These are phyloP conservation scores for Paracanthobrama guichenoti DNA, from an alignment of 2,113 vertebrate genomes.

Conservation along the genomic window DNA sequence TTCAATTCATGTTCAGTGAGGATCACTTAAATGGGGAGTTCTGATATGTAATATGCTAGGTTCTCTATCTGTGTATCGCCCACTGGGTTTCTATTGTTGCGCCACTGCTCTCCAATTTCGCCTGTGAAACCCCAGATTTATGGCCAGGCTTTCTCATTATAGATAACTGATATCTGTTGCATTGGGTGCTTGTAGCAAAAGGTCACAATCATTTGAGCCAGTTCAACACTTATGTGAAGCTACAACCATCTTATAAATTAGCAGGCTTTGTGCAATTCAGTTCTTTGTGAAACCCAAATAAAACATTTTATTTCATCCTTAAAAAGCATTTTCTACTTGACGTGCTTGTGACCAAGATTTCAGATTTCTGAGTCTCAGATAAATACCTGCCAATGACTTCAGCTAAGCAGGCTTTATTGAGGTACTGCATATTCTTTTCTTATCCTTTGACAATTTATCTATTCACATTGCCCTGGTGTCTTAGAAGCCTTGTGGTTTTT, in stretches of 20 bases:
- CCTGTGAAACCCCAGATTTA: conserved; percentile 49
- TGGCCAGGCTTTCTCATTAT: conserved; percentile 47
- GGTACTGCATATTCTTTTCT: conserved; percentile 1
- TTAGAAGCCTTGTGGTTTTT: not conserved
- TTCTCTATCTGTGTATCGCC: conserved; percentile 30
- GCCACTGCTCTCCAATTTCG: conserved; percentile 26
- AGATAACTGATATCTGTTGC: conserved; percentile 49
- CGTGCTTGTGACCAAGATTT: not conserved
- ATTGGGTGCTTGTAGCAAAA: conserved; percentile 37
- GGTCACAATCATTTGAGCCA: conserved; percentile 23
- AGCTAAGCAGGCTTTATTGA: not conserved
- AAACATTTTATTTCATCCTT: not conserved
- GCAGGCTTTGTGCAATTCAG: not conserved
- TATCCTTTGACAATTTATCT: conserved; percentile 3
- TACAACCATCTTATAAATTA: not conserved
- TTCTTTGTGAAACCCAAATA: conserved; percentile 27
- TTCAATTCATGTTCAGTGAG: not conserved
- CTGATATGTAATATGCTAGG: not conserved
- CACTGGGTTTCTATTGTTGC: conserved; percentile 32
- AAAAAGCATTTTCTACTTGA: conserved; percentile 23
- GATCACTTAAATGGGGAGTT: not conserved
- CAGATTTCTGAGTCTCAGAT: conserved; percentile 10
- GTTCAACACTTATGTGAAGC: not conserved
- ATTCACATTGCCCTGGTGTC: not conserved
- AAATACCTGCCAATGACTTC: conserved; percentile 11